phyloP scores from a whole-genome alignment of 2,113 vertebrate species.

The Eulemur rufifrons region DNA sequence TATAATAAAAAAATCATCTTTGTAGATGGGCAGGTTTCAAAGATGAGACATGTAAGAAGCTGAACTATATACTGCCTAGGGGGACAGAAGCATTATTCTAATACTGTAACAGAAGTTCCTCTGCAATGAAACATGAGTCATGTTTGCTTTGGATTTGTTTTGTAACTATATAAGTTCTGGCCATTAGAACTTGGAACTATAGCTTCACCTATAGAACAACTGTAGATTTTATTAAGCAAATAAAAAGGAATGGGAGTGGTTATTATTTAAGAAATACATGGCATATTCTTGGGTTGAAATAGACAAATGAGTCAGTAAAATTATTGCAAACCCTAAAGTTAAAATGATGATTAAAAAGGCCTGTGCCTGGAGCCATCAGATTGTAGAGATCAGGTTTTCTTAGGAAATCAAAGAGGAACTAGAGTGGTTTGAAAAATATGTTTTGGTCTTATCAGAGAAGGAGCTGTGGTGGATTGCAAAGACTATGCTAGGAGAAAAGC shows the following conservation, averaged over 20 bases:
- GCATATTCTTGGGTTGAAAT: neutral
- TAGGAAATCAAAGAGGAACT: conserved; percentile 1
- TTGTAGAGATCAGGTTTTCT: neutral
- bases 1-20: neutral
- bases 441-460: neutral
- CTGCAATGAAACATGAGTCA: neutral
- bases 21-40: neutral
- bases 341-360: neutral
- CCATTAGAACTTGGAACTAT: neutral
- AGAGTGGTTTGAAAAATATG: neutral
- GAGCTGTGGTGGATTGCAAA: neutral
- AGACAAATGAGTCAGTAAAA: neutral
- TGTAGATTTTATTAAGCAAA: neutral
- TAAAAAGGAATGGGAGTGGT: neutral
- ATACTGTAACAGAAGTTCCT: neutral
- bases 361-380: neutral
- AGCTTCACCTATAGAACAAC: neutral
- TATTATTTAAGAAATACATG: neutral
- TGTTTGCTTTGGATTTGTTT: neutral
- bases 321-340: neutral
- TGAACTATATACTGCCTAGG: neutral
- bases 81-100: neutral
- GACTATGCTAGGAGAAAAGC: neutral
- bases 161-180: neutral
- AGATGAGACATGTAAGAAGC: neutral